Evolutionary conservation across 2,113 vertebrate species (phyloP).

Genomic region (Gasterosteus nipponicus): DNA sequence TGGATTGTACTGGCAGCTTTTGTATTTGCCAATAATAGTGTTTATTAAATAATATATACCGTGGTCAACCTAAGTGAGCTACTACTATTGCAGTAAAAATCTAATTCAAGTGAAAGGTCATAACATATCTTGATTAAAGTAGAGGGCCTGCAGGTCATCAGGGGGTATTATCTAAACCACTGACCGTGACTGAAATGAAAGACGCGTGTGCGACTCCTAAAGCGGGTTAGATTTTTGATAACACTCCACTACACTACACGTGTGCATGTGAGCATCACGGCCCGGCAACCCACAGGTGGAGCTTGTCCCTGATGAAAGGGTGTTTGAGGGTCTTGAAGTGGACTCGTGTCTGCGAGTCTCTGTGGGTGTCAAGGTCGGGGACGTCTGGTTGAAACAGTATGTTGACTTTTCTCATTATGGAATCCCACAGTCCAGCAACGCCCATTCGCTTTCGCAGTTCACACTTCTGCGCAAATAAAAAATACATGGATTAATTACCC

Average conservation of each 20-base stretch:
- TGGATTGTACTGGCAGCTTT: not conserved
- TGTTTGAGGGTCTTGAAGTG: constrained; percentile 89
- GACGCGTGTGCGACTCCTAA: not conserved
- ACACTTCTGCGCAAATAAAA: constrained; percentile 83
- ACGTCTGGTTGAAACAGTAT: constrained; percentile 89
- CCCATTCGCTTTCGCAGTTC: constrained; percentile 87
- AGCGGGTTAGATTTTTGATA: not conserved
- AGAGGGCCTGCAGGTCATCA: constrained; percentile 16
- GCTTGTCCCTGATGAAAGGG: constrained; percentile 93
- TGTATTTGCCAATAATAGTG: not conserved
- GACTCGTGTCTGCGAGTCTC: constrained; percentile 57
- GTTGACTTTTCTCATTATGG: constrained; percentile 83
- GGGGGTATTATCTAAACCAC: constrained; percentile 15
- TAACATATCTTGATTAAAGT: not conserved
- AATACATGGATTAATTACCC: not conserved
- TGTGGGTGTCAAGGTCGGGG: constrained; percentile 79
- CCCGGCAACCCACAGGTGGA: constrained; percentile 90
- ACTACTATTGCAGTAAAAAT: not conserved
- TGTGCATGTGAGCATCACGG: not conserved
- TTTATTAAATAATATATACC: not conserved
- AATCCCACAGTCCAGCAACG: constrained; percentile 82
- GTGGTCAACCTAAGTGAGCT: not conserved
- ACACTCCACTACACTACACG: not conserved
- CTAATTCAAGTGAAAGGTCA: not conserved
- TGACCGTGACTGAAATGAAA: constrained; percentile 2